Percentiles rank a stretch among this genome's conserved stretches.
phyloP scores from a whole-genome alignment of 2,888 invertebrate genomes.

The Nomada hirtipes region DNA sequence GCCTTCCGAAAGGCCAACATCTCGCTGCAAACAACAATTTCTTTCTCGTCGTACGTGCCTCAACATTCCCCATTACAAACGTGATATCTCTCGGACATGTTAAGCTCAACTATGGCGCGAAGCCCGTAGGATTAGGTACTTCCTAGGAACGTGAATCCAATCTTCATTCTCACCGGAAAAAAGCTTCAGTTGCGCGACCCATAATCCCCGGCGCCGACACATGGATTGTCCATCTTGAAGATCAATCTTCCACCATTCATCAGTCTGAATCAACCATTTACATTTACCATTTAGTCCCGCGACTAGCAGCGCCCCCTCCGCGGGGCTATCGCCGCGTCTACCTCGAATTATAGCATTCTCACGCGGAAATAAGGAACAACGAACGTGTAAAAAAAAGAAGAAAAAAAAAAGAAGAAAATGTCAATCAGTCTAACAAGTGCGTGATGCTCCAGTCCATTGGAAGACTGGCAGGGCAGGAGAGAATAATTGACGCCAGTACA shows the following conservation, averaged over 20 bases:
- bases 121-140: conserved; percentile 47
- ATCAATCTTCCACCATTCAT: not conserved
- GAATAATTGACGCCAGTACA: conserved; percentile 58
- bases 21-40: conserved; percentile 6
- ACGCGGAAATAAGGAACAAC: conserved; percentile 49
- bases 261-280: not conserved
- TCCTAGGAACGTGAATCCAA: conserved; percentile 61
- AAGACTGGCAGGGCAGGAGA: conserved; percentile 50
- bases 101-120: conserved; percentile 15
- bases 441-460: conserved; percentile 18
- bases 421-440: conserved; percentile 52
- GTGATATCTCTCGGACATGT: conserved; percentile 1
- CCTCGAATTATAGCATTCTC: conserved; percentile 4
- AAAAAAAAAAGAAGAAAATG: too few relatives aligned
- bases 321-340: not conserved
- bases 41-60: not conserved
- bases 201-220: too few relatives aligned
- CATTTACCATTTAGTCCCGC: too few relatives aligned
- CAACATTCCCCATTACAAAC: not conserved
- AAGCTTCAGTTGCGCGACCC: not conserved
- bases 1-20: not conserved
- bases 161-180: conserved; percentile 25
- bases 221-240: not conserved
- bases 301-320: not conserved
- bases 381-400: conserved; percentile 53